phyloP scores from a whole-genome alignment of 2,797 vertebrate genomes.

The Calcarius lapponicus region DNA sequence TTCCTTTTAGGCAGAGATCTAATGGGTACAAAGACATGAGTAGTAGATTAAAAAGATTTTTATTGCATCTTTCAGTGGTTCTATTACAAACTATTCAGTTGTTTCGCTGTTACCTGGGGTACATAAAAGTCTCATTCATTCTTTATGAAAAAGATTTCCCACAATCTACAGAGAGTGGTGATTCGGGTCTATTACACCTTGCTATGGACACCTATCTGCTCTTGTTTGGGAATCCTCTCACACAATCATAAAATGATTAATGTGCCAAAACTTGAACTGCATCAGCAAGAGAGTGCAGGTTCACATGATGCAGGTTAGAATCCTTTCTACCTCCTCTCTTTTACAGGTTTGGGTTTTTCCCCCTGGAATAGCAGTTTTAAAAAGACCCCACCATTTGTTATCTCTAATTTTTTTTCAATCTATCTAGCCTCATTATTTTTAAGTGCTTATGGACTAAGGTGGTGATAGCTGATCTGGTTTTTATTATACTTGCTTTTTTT shows the following conservation, averaged over 20 bases:
- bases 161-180: neutral
- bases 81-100: neutral
- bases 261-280: neutral
- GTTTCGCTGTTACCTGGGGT: neutral
- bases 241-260: neutral
- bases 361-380: neutral
- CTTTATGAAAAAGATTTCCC: neutral
- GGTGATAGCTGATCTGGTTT: neutral
- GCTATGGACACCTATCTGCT: neutral
- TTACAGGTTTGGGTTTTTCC: neutral
- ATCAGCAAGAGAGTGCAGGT: neutral
- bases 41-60: neutral
- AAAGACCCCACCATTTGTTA: neutral
- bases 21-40: neutral
- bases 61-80: neutral
- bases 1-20: neutral
- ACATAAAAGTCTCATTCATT: neutral
- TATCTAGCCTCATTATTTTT: neutral
- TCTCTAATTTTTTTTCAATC: neutral
- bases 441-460: neutral
- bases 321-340: neutral
- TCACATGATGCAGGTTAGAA: neutral
- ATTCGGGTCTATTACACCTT: neutral
- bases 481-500: slow-evolving; percentile 14
- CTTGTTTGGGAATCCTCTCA: neutral